These are phyloP conservation scores for Allobates femoralis DNA, from an alignment of 2,797 vertebrate species.

Conservation along the genomic window DNA sequence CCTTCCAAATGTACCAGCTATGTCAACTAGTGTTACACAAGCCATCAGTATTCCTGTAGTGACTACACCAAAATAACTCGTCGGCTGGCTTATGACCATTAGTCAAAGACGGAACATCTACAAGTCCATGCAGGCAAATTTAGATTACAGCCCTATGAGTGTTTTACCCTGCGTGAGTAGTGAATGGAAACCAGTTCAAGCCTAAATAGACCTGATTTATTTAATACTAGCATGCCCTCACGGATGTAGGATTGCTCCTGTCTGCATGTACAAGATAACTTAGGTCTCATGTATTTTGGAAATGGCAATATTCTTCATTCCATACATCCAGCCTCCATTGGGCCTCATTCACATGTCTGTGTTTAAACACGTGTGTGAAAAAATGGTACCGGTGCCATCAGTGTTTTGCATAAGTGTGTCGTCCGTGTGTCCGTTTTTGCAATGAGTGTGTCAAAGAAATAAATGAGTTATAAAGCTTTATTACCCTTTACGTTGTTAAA, in stretches of 20 bases:
- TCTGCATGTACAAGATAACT: neutral
- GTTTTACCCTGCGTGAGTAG: slow-evolving; percentile 3
- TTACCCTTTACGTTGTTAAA: too few relatives aligned
- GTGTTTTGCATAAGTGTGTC: too few relatives aligned
- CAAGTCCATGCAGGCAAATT: neutral
- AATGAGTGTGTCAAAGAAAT: too few relatives aligned
- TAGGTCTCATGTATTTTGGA: neutral
- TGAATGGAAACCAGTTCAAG: slow-evolving; percentile 7
- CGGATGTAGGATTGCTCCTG: neutral
- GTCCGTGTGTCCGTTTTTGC: too few relatives aligned
- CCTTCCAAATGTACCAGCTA: slow-evolving; percentile 1
- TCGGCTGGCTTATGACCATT: slow-evolving; percentile 3
- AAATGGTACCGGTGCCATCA: too few relatives aligned
- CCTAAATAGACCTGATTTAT: neutral
- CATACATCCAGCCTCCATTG: neutral
- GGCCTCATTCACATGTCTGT: too few relatives aligned
- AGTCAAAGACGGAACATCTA: slow-evolving; percentile 15
- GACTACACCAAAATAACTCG: slow-evolving; percentile 34
- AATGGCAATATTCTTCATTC: neutral
- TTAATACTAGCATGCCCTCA: neutral
- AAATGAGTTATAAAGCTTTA: too few relatives aligned
- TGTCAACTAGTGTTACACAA: slow-evolving; percentile 16
- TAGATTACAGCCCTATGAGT: neutral
- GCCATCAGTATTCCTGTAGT: slow-evolving; percentile 6
- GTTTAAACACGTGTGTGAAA: too few relatives aligned